phyloP scores from a whole-genome alignment of 2,888 invertebrate genomes.

The Chrysolina haemoptera region DNA sequence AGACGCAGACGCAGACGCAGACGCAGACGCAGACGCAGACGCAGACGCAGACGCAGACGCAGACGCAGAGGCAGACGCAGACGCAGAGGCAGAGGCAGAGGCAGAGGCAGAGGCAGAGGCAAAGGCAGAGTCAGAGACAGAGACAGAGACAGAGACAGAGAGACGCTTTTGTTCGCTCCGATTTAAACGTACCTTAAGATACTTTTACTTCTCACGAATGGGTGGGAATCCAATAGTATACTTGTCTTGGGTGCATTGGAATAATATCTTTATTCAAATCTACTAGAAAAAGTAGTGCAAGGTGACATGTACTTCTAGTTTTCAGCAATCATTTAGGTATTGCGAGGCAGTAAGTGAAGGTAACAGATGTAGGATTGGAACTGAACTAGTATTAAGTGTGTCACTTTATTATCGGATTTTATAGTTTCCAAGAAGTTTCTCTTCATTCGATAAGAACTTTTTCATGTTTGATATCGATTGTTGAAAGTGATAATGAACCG shows the following conservation, averaged over 20 bases:
- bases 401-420: neutral
- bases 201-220: neutral
- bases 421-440: neutral
- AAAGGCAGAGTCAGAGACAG: no score
- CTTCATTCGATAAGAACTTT: neutral
- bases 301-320: constrained; percentile 1
- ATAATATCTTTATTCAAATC: neutral
- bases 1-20: no score
- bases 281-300: neutral
- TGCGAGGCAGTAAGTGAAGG: neutral
- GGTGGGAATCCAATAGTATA: neutral
- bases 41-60: no score
- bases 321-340: neutral
- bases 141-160: no score
- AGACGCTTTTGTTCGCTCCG: no score
- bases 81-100: no score
- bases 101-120: no score
- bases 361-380: neutral
- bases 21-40: no score
- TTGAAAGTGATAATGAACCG: neutral
- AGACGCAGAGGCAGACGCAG: no score
- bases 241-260: neutral
- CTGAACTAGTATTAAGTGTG: neutral
- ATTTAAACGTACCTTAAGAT: no score
- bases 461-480: neutral